These are phyloP conservation scores for Petrocephalus sullivani DNA, from an alignment of 2,797 vertebrate species.

Conservation along the genomic window DNA sequence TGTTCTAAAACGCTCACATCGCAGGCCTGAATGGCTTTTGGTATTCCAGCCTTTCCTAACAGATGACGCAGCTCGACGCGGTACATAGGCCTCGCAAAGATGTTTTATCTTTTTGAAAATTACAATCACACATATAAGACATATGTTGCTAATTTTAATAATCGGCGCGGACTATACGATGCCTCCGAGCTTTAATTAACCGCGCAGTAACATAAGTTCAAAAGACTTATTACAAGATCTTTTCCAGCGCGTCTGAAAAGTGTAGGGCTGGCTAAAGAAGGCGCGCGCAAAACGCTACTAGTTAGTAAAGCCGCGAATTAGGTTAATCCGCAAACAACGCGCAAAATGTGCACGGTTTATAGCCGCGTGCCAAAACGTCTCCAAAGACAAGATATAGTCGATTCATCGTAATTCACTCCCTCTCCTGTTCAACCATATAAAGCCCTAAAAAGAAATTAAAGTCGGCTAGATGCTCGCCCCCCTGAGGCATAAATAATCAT, in stretches of 20 bases:
- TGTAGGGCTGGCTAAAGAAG: not conserved
- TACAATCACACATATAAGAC: not conserved
- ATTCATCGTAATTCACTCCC: not conserved
- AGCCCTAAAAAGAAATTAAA: not conserved
- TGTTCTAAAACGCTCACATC: not conserved
- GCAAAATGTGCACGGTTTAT: not conserved
- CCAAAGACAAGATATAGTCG: not conserved
- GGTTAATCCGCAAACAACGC: not conserved
- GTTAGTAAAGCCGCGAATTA: not conserved
- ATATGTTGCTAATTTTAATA: slow-evolving; percentile 9
- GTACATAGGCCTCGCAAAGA: not conserved
- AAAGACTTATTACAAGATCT: not conserved
- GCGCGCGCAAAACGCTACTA: not conserved
- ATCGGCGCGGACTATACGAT: not conserved
- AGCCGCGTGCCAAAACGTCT: not conserved
- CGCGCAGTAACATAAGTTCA: not conserved
- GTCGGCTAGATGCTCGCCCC: not conserved
- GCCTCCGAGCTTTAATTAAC: not conserved
- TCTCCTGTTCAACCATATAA: not conserved
- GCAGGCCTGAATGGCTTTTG: not conserved
- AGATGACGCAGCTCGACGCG: not conserved
- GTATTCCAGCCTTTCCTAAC: not conserved
- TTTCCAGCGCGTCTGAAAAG: not conserved
- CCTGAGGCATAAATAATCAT: not conserved
- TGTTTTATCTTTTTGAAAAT: not conserved